Evolutionary conservation across 1,140 invertebrate species (phyloP).

Genomic region (Pseudomyrmex gracilis): DNA sequence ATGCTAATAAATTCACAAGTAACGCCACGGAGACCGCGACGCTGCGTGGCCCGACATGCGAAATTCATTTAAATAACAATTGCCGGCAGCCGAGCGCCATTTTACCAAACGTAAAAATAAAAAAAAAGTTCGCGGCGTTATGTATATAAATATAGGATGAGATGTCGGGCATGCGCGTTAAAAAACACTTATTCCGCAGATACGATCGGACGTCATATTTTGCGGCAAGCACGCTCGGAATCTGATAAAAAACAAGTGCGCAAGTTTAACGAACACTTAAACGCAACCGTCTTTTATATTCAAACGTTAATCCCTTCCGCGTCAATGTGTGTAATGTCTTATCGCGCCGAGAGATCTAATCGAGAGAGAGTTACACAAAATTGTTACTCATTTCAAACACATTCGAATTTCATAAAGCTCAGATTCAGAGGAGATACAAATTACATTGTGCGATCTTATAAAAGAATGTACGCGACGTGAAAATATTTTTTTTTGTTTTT

Average conservation of each 20-base stretch:
- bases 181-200: constrained; percentile 32
- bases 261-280: constrained; percentile 59
- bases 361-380: neutral
- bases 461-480: too few relatives aligned
- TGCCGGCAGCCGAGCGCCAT: constrained; percentile 1
- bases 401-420: neutral
- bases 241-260: constrained; percentile 39
- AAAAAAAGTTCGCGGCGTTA: constrained; percentile 17
- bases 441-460: neutral
- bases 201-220: constrained; percentile 53
- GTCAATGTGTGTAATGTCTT: neutral
- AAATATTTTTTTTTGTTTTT: too few relatives aligned
- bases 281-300: constrained; percentile 10
- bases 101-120: constrained; percentile 61
- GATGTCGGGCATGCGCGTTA: constrained; percentile 13
- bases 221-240: constrained; percentile 35
- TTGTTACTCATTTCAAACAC: neutral
- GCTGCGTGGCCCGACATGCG: constrained; percentile 47
- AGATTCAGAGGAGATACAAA: neutral
- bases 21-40: constrained; percentile 5
- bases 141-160: constrained; percentile 36
- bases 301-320: neutral
- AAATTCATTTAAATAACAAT: constrained; percentile 72
- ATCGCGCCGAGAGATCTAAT: constrained; percentile 2
- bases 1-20: constrained; percentile 68